Evolutionary conservation across 2,113 vertebrate species (phyloP).

Genomic region (Gavialis gangeticus): DNA sequence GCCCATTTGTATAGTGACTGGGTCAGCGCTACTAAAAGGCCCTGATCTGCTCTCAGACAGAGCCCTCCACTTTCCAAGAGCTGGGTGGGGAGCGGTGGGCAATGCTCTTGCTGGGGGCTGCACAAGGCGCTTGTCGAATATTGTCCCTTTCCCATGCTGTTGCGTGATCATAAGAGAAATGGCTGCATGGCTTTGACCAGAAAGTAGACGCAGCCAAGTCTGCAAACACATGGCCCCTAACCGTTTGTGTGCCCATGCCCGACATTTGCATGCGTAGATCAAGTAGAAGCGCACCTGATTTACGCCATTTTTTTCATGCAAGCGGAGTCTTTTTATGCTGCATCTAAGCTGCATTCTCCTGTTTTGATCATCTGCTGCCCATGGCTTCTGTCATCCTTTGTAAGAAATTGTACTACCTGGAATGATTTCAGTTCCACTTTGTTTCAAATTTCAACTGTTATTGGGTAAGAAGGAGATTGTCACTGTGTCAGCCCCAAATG

Average conservation of each 20-base stretch:
- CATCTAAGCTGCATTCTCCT: not conserved
- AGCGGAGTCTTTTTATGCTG: not conserved
- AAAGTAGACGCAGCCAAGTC: not conserved
- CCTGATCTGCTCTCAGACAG: not conserved
- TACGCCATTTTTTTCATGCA: not conserved
- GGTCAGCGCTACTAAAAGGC: not conserved
- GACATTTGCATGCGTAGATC: fast-evolving
- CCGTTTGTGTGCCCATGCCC: fast-evolving
- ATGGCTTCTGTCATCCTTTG: not conserved
- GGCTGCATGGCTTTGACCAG: not conserved
- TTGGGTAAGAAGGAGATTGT: constrained; percentile 1
- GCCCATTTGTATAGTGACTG: not conserved
- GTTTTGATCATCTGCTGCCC: not conserved
- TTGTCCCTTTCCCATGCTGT: not conserved
- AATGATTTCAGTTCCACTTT: constrained; percentile 5
- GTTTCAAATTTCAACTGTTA: constrained; percentile 42
- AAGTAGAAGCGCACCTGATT: not conserved
- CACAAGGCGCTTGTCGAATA: not conserved
- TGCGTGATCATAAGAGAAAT: not conserved
- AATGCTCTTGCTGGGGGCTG: not conserved
- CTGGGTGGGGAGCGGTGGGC: not conserved
- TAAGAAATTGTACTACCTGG: not conserved
- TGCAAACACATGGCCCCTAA: not conserved
- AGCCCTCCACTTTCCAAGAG: not conserved
- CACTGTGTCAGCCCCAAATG: not conserved